Percentiles rank a stretch among this genome's conserved stretches.
phyloP scores from a whole-genome alignment of 2,888 invertebrate species.

The Pachliopta kotzebuea region DNA sequence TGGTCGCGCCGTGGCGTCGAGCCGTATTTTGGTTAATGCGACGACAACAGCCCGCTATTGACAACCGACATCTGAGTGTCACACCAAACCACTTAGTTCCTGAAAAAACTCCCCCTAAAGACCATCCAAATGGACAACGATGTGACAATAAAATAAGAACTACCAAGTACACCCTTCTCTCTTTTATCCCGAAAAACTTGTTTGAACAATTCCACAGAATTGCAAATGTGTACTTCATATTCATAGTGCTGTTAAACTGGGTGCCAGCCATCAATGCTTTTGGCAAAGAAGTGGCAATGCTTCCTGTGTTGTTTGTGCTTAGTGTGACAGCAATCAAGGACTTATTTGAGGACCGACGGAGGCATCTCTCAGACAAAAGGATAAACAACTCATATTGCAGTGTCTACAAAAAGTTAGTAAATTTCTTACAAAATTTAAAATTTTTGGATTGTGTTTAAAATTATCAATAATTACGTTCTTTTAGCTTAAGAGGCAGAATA shows the following conservation, averaged over 20 bases:
- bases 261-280: constrained; percentile 96
- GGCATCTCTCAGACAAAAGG: constrained; percentile 94
- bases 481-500: too few species aligned
- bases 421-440: background rate
- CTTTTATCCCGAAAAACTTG: constrained; percentile 97
- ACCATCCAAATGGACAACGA: constrained; percentile 91
- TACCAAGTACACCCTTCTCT: constrained; percentile 96
- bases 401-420: constrained; percentile 91
- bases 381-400: constrained; percentile 96
- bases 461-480: too few species aligned
- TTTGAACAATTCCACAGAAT: constrained; percentile 98
- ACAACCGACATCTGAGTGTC: constrained; percentile 85
- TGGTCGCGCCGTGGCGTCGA: constrained; percentile 86
- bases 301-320: constrained; percentile 96
- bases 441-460: background rate
- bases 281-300: constrained; percentile 97
- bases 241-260: constrained; percentile 97
- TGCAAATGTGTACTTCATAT: constrained; percentile 98
- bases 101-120: constrained; percentile 87
- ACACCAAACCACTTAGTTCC: constrained; percentile 93
- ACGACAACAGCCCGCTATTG: constrained; percentile 82
- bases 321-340: constrained; percentile 97
- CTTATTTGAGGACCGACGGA: constrained; percentile 94
- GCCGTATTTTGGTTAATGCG: constrained; percentile 82
- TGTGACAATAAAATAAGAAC: constrained; percentile 94